Conservation (phyloP, 2,888 invertebrate genomes). For the Crematogaster levior region DNA sequence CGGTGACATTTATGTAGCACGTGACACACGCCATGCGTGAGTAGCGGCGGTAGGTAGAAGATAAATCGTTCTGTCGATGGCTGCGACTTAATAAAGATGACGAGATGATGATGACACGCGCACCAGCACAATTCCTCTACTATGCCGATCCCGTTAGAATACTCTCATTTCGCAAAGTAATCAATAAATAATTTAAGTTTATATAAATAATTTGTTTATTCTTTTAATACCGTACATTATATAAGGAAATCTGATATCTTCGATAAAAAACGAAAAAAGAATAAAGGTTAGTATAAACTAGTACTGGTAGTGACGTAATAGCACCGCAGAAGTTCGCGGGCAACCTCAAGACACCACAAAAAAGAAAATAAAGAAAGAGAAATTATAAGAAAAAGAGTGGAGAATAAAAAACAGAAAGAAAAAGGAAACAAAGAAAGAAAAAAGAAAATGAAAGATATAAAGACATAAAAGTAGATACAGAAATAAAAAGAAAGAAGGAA, state of each 20-base stretch:
- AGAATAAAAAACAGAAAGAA: neutral
- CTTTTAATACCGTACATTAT: neutral
- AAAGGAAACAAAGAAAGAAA: neutral
- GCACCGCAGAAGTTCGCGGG: neutral
- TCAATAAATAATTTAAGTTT: neutral
- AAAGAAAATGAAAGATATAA: neutral
- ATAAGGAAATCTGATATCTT: neutral
- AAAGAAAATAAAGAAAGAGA: neutral
- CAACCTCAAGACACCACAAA: neutral
- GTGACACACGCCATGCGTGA: conserved; percentile 28
- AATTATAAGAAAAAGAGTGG: no score
- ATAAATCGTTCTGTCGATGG: conserved; percentile 48
- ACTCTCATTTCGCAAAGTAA: neutral
- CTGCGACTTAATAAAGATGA: conserved; percentile 42
- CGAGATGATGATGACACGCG: conserved; percentile 16
- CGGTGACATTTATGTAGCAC: conserved; percentile 46
- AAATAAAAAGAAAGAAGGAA: neutral
- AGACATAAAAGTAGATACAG: conserved; percentile 14
- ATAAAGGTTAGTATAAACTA: conserved; percentile 19
- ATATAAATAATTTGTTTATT: neutral
- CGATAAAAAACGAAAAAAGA: neutral
- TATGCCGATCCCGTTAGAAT: neutral
- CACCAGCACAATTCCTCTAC: neutral
- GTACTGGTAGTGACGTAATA: conserved; percentile 18
- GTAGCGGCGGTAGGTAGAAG: conserved; percentile 18